These are phyloP conservation scores for Rattus rattus DNA, from an alignment of 2,113 vertebrate species.

Conservation along the genomic window DNA sequence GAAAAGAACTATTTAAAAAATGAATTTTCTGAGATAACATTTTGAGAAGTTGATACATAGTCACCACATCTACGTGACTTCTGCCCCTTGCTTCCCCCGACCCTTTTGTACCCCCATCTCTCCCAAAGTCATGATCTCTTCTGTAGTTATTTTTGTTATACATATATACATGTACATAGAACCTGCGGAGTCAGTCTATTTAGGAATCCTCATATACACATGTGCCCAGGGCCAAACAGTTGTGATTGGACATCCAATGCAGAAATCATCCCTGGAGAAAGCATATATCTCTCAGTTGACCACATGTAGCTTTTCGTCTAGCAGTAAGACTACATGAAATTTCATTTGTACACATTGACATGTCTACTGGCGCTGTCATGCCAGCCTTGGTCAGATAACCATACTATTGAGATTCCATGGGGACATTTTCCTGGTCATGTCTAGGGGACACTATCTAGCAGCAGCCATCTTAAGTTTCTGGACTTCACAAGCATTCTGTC, in stretches of 20 bases:
- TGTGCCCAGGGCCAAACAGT: background rate
- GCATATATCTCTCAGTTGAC: background rate
- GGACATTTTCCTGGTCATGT: too few species aligned
- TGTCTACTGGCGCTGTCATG: too few species aligned
- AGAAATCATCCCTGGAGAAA: background rate
- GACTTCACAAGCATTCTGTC: too few species aligned
- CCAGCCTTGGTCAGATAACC: too few species aligned
- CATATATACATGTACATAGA: background rate
- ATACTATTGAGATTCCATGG: too few species aligned
- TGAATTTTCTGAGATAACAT: background rate
- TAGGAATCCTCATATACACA: background rate
- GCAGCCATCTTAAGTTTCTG: too few species aligned
- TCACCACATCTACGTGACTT: background rate
- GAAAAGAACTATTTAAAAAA: background rate
- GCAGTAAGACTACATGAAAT: too few species aligned
- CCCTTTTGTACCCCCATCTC: background rate
- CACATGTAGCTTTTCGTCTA: background rate
- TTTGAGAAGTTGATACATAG: background rate
- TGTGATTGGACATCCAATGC: background rate
- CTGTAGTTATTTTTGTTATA: background rate
- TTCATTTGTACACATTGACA: too few species aligned
- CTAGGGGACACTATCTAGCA: too few species aligned
- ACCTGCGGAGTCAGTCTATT: background rate
- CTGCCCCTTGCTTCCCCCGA: background rate
- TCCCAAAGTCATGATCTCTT: background rate